Evolutionary conservation across 2,797 vertebrate species (phyloP), one percentile per base, ranked within the genome.

Genomic region (Tokudaia muenninki): DNA sequence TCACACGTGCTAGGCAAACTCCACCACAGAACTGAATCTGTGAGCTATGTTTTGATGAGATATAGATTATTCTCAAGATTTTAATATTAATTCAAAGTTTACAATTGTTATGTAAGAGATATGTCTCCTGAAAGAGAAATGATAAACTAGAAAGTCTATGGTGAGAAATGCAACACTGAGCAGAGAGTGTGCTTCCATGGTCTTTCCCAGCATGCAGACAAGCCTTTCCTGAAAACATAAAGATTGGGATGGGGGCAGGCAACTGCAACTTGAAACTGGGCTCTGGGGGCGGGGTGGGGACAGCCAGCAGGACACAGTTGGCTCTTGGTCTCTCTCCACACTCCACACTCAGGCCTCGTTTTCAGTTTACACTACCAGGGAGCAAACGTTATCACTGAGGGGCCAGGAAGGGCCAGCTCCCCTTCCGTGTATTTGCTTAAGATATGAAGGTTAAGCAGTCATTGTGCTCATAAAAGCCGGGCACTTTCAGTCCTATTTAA

Each of bases 351-450:
- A 11, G n/a, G n/a, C 16, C 57, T 87, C 80, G 72, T 91, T 79
- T 63, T 44, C 87, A 87, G 81, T 95, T 97, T 87, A 95, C 80
- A 91, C 90, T 90, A 81, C 63, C 86, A 47, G 70, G 8, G 31
- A 96, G 92, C 52, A 86, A 82, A 97, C 2, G 77, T 70, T 63
- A 93, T 90, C 88, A 96, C 44, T 44, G 75, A 91, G 94, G 87
- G 57, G n/a, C 16, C 22, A 41, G 70, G 88, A 97, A 97, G 88
- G 79, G 93, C 97, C 80, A 67, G 10, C 1, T 93, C 94, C 87
- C 87, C 82, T 92, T 47, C 12, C 19, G 86, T 47, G 0, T 97
- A 92, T 97, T 92, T 91, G 63, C 82, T 97, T 90, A 96, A 95
- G 87, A 75, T 92, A 98, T 29, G 37, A 67, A 2, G 81, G 14